Percentiles rank a stretch among this genome's conserved stretches.
These are phyloP conservation scores for Pyrocoelia pectoralis DNA, from an alignment of 2,888 invertebrate species.

Conservation along the genomic window DNA sequence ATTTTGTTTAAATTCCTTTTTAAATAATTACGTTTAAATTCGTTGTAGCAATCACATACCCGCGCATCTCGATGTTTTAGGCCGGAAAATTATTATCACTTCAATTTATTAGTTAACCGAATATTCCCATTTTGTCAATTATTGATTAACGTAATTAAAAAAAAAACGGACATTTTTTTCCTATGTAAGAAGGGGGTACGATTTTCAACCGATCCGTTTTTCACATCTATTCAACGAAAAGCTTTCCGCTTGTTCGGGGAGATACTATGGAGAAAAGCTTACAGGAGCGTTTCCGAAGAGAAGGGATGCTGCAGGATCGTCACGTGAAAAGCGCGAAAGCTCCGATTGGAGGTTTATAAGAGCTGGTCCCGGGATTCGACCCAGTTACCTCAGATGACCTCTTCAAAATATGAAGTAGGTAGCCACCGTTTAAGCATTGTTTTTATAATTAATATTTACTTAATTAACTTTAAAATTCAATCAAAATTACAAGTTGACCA, in stretches of 20 bases:
- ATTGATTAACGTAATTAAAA: neutral
- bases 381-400: conserved; percentile 60
- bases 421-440: conserved; percentile 31
- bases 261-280: conserved; percentile 44
- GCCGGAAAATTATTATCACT: conserved; percentile 28
- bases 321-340: conserved; percentile 52
- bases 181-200: conserved; percentile 1
- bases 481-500: neutral
- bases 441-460: conserved; percentile 3
- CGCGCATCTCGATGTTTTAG: conserved; percentile 36
- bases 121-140: neutral
- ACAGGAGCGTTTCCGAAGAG: conserved; percentile 45
- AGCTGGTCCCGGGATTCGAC: conserved; percentile 60
- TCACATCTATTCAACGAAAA: conserved; percentile 35
- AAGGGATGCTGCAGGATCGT: conserved; percentile 58
- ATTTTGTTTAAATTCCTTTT: conserved; percentile 53
- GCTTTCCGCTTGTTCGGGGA: conserved; percentile 41
- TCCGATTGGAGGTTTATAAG: conserved; percentile 51
- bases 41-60: conserved; percentile 36
- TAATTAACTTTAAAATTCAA: neutral
- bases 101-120: neutral
- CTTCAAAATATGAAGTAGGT: conserved; percentile 44
- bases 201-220: conserved; percentile 24
- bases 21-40: conserved; percentile 30
- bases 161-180: neutral